Base-by-base conservation (phyloP, 2,888 invertebrate species). In the Agrochola lota region DNA sequence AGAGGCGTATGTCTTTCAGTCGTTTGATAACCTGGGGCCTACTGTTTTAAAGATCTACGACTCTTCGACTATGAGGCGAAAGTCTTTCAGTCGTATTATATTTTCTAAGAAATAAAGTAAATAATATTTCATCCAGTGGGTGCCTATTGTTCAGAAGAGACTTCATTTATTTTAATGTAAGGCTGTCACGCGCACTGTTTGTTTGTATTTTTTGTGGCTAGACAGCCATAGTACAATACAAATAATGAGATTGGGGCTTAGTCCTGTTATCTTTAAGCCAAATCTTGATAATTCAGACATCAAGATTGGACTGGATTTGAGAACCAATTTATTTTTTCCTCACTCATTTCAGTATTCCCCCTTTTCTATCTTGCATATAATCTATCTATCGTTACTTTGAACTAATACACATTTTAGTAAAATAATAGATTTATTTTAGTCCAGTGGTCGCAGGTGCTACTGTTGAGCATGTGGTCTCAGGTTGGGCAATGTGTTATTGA, bases 141-240 rank as follows among this genome's bases (percentile, higher is more conserved):
- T n/a, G 35, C 26, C 62, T 26, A 59, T 83, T 83, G 83, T 81
- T 81, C 55, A 67, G 71, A 52, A 17, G 83, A 80, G 55, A 77
- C 70, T 67, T 80, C 77, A 77, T 83, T 81, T 83, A 62, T 80
- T 81, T 77, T 62, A 77, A 80, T 80, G 62, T 77, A 26, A 35
- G 57, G 23, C 77, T 81, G 71, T 83, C 77, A 59, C 8, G 49
- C 60, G 40, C 83, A 82, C n/a, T 30, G 40, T 62, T 77, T 43
- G 62, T 40, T 52, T 35, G 52, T 68, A 77, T 71, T 68, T 83
- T 26, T 76, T 60, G 64, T 17, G 63, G 20, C 11, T 35, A 77
- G 57, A 52, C 49, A 30, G 57, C 49, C 15, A 17, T 60, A 11
- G 15, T 57, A 75, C n/a, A 15, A 23, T 66, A 81, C 26, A 62